These are phyloP conservation scores for Carposina sasakii DNA, from an alignment of 1,140 invertebrate genomes.

Conservation along the genomic window DNA sequence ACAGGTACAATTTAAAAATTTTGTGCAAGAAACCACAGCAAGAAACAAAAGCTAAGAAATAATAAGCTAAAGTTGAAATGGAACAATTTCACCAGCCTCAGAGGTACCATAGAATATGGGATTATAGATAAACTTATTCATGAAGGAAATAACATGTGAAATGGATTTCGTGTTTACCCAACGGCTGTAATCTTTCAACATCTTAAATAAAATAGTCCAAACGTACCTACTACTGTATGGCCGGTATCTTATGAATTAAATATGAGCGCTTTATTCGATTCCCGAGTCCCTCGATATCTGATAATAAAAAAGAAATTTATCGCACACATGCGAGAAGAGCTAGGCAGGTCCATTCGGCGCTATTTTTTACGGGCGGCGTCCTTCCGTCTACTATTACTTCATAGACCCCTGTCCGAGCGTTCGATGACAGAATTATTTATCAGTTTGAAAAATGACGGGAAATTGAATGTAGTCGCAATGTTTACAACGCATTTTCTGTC, in stretches of 20 bases:
- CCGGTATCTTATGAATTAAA: slow-evolving; percentile 72
- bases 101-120: no score
- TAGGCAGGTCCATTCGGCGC: slow-evolving; percentile 49
- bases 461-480: slow-evolving; percentile 75
- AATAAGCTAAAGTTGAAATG: no score
- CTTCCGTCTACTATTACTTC: slow-evolving; percentile 69
- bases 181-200: slow-evolving; percentile 58
- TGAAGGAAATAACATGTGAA: no score
- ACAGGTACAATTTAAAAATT: no score
- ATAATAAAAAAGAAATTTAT: slow-evolving; percentile 73
- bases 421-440: slow-evolving; percentile 74
- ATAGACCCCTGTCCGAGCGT: slow-evolving; percentile 70
- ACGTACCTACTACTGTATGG: slow-evolving; percentile 64
- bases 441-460: slow-evolving; percentile 75
- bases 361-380: slow-evolving; percentile 67
- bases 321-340: slow-evolving; percentile 52
- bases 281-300: slow-evolving; percentile 70
- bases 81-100: no score
- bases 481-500: slow-evolving; percentile 74
- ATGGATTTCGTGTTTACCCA: slow-evolving; percentile 24
- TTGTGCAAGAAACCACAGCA: no score
- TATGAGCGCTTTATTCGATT: slow-evolving; percentile 73
- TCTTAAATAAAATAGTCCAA: slow-evolving; percentile 69
- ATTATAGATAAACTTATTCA: no score
- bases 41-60: no score